Base-by-base conservation (phyloP, 1,140 invertebrate genomes). In the Magallana ariakensis region DNA sequence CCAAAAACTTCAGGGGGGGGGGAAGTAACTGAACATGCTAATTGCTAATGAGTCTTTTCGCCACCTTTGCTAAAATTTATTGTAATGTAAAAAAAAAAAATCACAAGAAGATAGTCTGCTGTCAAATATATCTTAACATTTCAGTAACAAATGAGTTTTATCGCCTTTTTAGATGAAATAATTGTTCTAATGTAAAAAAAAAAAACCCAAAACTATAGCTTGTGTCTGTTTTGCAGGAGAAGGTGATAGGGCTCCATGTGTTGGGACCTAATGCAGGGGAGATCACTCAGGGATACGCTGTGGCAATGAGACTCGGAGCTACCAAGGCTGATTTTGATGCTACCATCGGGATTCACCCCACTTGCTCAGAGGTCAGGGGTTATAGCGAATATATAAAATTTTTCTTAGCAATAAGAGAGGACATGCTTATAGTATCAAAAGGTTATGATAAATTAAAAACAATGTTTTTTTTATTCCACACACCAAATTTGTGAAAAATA, bases 291-390 rank as follows among this genome's bases (percentile, higher is more conserved):
- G 98, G 98, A 87, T 99, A 98, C 95, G 97, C 97, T 56, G 92
- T 96, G 80, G 95, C 94, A 95, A 93, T 95, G 89, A 94, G 92
- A 93, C 96, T 97, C 89, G 97, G 97, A 85, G 96, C 98, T 85
- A 99, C 97, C 75, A 98, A 99, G 95, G 96, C 97, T 88, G 96
- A 97, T 92, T 96, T 99, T 92, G 97, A 98, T 95, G 96, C 96
- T 88, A 97, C 98, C 0, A 97, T 99, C 89, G 99, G 99, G 75
- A 99, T 99, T 93, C 99, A 99, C 96, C 98, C 98, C 19, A 99
- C 98, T 0, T 96, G 97, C 90, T 97, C 98, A 53, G 98, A 99
- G 96, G 98, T 96, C 93, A 92, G 87, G 46, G 46, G 54, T 82
- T 55, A 53, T 16, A 11, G 15, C n/a, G 15, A 55, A 6, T 55